Conservation (phyloP, 2,113 vertebrate genomes). For the Sclerurus mexicanus region DNA sequence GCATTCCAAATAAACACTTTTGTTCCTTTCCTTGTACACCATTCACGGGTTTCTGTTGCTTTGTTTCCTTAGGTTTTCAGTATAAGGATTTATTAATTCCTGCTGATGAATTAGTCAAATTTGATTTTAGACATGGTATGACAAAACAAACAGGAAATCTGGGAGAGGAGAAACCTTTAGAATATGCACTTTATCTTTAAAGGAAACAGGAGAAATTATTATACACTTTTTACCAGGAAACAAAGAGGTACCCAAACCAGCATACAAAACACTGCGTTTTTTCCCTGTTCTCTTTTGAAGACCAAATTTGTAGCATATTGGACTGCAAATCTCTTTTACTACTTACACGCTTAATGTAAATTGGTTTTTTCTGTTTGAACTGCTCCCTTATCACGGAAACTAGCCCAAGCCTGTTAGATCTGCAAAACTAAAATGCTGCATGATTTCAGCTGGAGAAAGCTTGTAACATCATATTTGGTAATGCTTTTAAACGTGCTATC, state of each 20-base stretch:
- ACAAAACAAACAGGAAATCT: slow-evolving; percentile 19
- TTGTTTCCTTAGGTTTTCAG: neutral
- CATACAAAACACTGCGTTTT: neutral
- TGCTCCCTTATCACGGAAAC: neutral
- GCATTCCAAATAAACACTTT: neutral
- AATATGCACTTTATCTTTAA: neutral
- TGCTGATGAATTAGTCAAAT: neutral
- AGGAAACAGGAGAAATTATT: neutral
- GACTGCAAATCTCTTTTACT: neutral
- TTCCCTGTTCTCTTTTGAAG: neutral
- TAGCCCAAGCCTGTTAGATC: neutral
- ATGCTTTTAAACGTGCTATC: neutral
- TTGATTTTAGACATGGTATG: neutral
- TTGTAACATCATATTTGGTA: neutral
- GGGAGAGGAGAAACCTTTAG: neutral
- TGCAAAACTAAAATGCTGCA: neutral
- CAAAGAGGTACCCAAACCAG: neutral
- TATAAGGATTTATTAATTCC: slow-evolving; percentile 9
- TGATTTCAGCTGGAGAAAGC: neutral
- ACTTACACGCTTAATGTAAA: neutral
- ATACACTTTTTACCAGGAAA: neutral
- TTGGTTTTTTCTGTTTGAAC: neutral
- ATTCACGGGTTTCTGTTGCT: neutral
- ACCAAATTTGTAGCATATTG: neutral
- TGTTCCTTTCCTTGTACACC: neutral